These are phyloP conservation scores for Ctenopoma multispine DNA, from an alignment of 2,797 vertebrate species.

Conservation along the genomic window DNA sequence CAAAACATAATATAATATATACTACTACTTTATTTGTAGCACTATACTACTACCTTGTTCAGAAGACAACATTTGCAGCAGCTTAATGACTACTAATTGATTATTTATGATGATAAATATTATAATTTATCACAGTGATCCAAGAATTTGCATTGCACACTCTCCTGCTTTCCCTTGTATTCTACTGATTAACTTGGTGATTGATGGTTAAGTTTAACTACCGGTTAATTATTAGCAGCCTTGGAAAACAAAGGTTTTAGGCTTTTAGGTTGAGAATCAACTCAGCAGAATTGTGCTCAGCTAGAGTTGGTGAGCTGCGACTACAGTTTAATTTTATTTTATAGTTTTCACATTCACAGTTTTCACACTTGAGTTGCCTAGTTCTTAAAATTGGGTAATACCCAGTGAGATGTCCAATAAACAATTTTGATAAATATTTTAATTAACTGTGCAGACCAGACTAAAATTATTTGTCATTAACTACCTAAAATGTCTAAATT, in stretches of 20 bases:
- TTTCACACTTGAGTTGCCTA: slow-evolving; percentile 23
- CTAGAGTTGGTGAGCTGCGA: not conserved
- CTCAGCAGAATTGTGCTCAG: not conserved
- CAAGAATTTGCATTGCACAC: not conserved
- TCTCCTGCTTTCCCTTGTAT: not conserved
- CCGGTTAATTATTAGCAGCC: not conserved
- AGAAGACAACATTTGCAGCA: too few relatives aligned
- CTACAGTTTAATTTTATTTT: not conserved
- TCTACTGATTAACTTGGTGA: not conserved
- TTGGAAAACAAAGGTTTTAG: not conserved
- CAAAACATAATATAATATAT: too few relatives aligned
- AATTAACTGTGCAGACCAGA: slow-evolving; percentile 39
- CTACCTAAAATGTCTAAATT: slow-evolving; percentile 25
- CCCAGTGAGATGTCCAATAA: slow-evolving; percentile 32
- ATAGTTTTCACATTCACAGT: too few relatives aligned
- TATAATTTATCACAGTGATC: not conserved
- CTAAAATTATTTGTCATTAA: slow-evolving; percentile 35
- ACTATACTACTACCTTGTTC: too few relatives aligned
- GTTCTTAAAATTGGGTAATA: slow-evolving; percentile 29
- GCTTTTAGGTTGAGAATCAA: not conserved
- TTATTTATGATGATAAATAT: not conserved
- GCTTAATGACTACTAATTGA: too few relatives aligned
- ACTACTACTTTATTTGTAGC: too few relatives aligned
- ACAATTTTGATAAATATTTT: slow-evolving; percentile 40
- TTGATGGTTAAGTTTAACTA: not conserved